A percentile compares a stretch with the other conserved stretches of the same genome.
Evolutionary conservation across 2,888 invertebrate species (phyloP).

Genomic region (Diloba caeruleocephala): DNA sequence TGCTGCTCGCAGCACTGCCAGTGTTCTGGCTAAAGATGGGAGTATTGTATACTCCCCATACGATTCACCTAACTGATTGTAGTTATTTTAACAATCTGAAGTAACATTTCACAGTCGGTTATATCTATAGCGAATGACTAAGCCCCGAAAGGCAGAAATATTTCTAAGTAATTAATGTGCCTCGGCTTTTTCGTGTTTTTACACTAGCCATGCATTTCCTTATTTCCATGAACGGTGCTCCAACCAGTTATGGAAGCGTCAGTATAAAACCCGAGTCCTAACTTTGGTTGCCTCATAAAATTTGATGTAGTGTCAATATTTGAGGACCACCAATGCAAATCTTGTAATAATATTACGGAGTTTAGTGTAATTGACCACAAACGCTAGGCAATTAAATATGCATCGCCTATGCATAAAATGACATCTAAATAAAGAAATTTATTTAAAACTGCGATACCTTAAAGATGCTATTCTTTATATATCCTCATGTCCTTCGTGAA

Average conservation of each 20-base stretch:
- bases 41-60: conserved; percentile 15
- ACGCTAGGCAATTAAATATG: conserved; percentile 21
- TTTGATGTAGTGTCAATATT: background rate
- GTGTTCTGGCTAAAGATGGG: conserved; percentile 8
- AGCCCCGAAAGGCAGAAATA: conserved; percentile 9
- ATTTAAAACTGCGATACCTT: background rate
- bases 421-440: conserved; percentile 16
- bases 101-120: conserved; percentile 5
- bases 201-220: conserved; percentile 5
- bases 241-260: conserved; percentile 8
- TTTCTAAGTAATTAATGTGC: conserved; percentile 21
- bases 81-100: conserved; percentile 17
- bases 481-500: conserved; percentile 15
- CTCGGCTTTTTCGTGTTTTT: conserved; percentile 9
- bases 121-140: conserved; percentile 7
- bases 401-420: conserved; percentile 10
- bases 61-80: conserved; percentile 17
- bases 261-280: conserved; percentile 6
- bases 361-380: conserved; percentile 21
- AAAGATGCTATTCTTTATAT: conserved; percentile 1
- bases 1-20: conserved; percentile 28
- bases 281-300: too few relatives aligned
- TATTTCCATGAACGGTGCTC: background rate
- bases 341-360: background rate
- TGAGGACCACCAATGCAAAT: background rate